These are phyloP conservation scores for Polypedilum pembai DNA, from an alignment of 1,140 invertebrate genomes.

Conservation along the genomic window DNA sequence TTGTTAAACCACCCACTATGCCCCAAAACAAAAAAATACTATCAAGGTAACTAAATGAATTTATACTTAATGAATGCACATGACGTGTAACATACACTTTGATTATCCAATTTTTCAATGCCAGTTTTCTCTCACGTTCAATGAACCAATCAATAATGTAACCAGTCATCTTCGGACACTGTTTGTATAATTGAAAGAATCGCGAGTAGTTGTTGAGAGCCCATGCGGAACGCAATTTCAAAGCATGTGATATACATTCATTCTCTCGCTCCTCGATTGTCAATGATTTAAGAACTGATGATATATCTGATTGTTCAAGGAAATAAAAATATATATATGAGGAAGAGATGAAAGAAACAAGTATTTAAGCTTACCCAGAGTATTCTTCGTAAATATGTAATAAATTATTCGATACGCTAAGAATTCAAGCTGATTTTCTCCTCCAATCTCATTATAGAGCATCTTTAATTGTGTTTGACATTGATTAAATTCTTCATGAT, in stretches of 20 bases:
- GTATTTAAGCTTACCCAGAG: slow-evolving; percentile 64
- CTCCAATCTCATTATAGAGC: slow-evolving; percentile 72
- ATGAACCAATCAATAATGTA: slow-evolving; percentile 97
- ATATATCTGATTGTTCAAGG: slow-evolving; percentile 64
- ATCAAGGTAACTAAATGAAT: slow-evolving; percentile 29
- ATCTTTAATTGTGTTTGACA: slow-evolving; percentile 96
- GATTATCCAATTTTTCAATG: slow-evolving; percentile 77
- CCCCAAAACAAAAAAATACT: too few species aligned
- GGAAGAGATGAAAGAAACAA: slow-evolving; percentile 30
- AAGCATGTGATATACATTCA: slow-evolving; percentile 76
- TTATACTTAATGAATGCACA: slow-evolving; percentile 30
- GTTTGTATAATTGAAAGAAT: slow-evolving; percentile 83
- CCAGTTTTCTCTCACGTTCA: slow-evolving; percentile 80
- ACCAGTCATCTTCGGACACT: slow-evolving; percentile 88
- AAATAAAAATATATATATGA: slow-evolving; percentile 39
- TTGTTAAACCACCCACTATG: too few species aligned
- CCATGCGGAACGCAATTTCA: slow-evolving; percentile 84
- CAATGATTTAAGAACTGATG: slow-evolving; percentile 76
- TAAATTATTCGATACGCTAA: slow-evolving; percentile 92
- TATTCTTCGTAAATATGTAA: slow-evolving; percentile 95
- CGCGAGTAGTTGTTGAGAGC: slow-evolving; percentile 81
- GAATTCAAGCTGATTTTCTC: slow-evolving; percentile 78
- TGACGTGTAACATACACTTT: slow-evolving; percentile 80
- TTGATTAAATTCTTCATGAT: slow-evolving; percentile 98
- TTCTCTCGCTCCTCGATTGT: slow-evolving; percentile 69